phyloP scores from a whole-genome alignment of 2,888 invertebrate genomes.

The Tipula unca region DNA sequence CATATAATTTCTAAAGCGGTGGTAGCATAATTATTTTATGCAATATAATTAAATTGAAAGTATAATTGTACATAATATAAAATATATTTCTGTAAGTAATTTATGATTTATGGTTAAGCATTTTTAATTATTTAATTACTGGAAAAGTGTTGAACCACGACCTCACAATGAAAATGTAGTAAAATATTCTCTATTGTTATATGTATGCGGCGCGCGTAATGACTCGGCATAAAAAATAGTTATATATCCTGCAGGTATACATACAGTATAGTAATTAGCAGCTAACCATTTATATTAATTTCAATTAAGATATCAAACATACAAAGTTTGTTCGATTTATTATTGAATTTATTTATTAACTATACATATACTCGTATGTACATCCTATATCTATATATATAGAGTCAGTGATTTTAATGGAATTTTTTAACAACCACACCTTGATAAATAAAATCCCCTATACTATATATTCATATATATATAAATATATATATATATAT shows the following conservation, averaged over 20 bases:
- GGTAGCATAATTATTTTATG: background rate
- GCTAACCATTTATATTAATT: background rate
- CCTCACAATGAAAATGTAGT: background rate
- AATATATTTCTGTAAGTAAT: background rate
- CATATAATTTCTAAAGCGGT: background rate
- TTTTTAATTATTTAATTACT: constrained; percentile 14
- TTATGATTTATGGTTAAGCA: constrained; percentile 2
- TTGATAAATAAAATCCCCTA: background rate
- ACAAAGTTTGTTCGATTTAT: background rate
- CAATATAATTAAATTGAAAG: background rate
- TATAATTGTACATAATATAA: background rate
- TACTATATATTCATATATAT: too few species aligned
- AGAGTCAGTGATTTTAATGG: background rate
- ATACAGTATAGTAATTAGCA: background rate
- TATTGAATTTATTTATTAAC: background rate
- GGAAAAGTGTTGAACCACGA: background rate
- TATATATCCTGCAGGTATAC: background rate
- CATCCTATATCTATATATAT: background rate
- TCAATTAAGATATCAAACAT: background rate
- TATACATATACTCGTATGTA: background rate
- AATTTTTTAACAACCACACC: background rate
- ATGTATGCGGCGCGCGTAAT: background rate
- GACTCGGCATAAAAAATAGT: background rate
- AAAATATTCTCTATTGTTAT: background rate
- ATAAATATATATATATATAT: too few species aligned